phyloP scores from a whole-genome alignment of 1,140 invertebrate genomes.

The Brachystomella parvula region DNA sequence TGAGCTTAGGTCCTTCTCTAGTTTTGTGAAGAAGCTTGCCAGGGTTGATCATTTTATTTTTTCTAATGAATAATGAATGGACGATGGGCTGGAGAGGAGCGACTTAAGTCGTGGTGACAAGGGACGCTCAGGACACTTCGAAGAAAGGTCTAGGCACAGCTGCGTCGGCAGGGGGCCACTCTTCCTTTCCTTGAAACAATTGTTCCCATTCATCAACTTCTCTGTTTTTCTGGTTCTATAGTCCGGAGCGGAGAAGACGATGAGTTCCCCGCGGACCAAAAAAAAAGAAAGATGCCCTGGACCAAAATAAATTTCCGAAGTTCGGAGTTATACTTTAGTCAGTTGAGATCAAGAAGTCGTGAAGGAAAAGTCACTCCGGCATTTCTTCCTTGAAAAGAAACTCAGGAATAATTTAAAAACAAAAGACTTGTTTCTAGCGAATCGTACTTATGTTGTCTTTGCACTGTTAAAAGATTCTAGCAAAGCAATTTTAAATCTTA shows the following conservation, averaged over 20 bases:
- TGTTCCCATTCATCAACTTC: conserved; percentile 19
- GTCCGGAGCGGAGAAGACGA: too few relatives aligned
- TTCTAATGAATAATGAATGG: conserved; percentile 7
- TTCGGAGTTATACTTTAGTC: background rate
- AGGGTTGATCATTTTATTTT: conserved; percentile 1
- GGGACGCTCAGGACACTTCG: background rate
- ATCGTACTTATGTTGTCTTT: too few relatives aligned
- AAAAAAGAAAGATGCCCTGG: background rate
- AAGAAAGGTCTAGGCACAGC: conserved; percentile 9
- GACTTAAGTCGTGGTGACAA: background rate
- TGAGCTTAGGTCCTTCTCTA: too few relatives aligned
- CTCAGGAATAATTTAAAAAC: too few relatives aligned
- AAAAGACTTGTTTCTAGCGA: too few relatives aligned
- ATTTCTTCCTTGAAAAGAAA: too few relatives aligned
- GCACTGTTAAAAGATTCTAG: too few relatives aligned
- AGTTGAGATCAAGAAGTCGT: background rate
- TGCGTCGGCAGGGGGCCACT: conserved; percentile 6
- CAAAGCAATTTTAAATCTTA: too few relatives aligned
- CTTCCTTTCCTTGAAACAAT: conserved; percentile 13
- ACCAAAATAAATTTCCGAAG: background rate
- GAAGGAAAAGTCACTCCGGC: too few relatives aligned
- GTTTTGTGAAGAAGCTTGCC: background rate
- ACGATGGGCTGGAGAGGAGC: background rate
- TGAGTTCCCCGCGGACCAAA: background rate
- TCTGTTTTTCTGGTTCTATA: too few relatives aligned